Base-by-base conservation (phyloP, 2,797 vertebrate genomes). In the Sebastes cheni region DNA sequence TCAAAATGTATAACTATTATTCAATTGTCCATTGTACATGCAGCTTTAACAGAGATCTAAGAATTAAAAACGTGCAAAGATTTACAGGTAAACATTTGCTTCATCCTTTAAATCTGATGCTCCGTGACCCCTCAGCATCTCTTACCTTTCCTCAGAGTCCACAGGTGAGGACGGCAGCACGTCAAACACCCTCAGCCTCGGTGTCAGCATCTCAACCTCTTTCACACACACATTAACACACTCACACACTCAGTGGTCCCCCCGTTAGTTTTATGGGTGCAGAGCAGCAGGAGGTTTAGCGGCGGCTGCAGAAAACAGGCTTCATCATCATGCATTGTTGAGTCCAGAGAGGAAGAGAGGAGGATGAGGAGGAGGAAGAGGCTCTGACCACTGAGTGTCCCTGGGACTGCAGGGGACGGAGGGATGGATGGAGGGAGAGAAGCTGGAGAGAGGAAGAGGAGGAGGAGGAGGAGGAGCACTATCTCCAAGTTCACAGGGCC, bases 71-170 rank as follows among this genome's bases (percentile, higher is more conserved):
- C 5, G 36, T 39, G 36, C 36, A 62, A 56, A 52, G 13, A 30
- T 22, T 30, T 5, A 52, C 36, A 54, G 10, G 27, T 39, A 6
- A 20, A 34, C 12, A 5, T 54, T 39, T n/a, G 1, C 3, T 32
- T 52, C 9, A 2, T 59, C 13, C 1, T 58, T 25, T 23, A 4
- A 10, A 62, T 13, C 36, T 39, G 36, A 12, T 39, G 36, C 36
- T 52, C 65, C 69, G 29, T 9, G 39, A 23, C 25, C 8, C 29
- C 29, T 2, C 52, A 25, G n/a, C 73, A 32, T 56, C 34, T n/a
- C 27, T 89, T 90, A 91, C 91, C 90, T 91, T 46, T 46, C 70
- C 68, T 83, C 66, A 74, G 23, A 39, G 61, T 71, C 79, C 82
- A 34, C 55, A 69, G 75, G 30, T 73, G 70, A 76, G 61, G 69